phyloP scores from a whole-genome alignment of 2,113 vertebrate genomes.

The Elgaria multicarinata region DNA sequence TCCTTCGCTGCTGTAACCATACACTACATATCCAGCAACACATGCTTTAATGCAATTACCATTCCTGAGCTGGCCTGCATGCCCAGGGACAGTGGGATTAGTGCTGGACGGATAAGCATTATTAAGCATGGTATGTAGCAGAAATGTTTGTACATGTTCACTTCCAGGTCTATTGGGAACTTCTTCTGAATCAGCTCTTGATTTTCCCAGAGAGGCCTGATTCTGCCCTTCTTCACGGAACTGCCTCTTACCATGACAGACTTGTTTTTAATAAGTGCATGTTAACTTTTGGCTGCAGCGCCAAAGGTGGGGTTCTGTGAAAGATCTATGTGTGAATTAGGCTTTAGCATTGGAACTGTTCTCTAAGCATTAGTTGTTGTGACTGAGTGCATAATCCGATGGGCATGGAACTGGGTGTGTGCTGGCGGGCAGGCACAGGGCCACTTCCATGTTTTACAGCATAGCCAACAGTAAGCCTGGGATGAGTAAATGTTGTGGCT shows the following conservation, averaged over 20 bases:
- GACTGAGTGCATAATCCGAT: neutral
- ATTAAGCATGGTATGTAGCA: neutral
- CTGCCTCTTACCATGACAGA: neutral
- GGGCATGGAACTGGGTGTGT: neutral
- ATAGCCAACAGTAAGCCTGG: neutral
- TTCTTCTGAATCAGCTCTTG: neutral
- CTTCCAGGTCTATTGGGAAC: accelerated
- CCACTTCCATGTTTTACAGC: no score
- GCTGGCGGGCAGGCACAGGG: neutral
- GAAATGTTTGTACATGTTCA: neutral
- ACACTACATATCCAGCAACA: accelerated
- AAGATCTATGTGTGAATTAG: neutral
- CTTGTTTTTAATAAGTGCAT: neutral
- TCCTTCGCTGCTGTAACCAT: neutral
- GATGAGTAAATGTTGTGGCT: neutral
- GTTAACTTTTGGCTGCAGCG: neutral
- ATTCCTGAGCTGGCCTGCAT: accelerated
- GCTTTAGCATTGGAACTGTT: neutral
- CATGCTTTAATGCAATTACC: neutral
- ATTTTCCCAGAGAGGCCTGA: neutral
- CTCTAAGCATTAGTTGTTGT: neutral
- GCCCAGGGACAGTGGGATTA: neutral
- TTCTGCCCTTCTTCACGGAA: neutral
- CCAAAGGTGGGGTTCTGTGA: neutral
- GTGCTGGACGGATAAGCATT: neutral